Evolutionary conservation across 2,113 vertebrate genomes (phyloP).

Genomic region (Chloropsis hardwickii): DNA sequence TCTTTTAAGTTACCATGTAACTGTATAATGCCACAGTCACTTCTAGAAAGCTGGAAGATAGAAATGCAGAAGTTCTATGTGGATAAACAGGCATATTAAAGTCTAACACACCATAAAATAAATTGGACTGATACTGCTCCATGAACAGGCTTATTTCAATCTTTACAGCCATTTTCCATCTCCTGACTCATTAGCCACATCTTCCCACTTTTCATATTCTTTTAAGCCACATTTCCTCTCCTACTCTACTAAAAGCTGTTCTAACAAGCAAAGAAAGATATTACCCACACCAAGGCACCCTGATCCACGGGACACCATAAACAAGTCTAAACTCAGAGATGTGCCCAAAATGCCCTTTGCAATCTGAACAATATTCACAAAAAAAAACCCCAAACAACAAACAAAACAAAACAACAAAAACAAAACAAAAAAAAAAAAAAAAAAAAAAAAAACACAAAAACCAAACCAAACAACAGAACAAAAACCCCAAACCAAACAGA

Average conservation of each 20-base stretch:
- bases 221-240: background rate
- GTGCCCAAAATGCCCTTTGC: rapidly evolving
- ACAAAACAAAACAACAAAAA: background rate
- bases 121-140: background rate
- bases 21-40: background rate
- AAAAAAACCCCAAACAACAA: background rate
- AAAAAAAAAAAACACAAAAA: background rate
- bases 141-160: background rate
- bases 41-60: background rate
- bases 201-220: background rate
- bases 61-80: background rate
- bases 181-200: background rate
- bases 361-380: background rate
- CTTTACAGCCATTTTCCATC: background rate
- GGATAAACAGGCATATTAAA: background rate
- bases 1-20: background rate
- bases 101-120: background rate
- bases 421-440: background rate
- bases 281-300: background rate
- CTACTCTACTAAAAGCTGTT: background rate
- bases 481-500: background rate
- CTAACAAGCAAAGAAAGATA: background rate
- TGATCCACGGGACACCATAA: background rate
- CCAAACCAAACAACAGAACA: background rate
- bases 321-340: background rate